These are phyloP conservation scores for Polyergus mexicanus DNA, from an alignment of 1,140 invertebrate genomes.

Conservation along the genomic window DNA sequence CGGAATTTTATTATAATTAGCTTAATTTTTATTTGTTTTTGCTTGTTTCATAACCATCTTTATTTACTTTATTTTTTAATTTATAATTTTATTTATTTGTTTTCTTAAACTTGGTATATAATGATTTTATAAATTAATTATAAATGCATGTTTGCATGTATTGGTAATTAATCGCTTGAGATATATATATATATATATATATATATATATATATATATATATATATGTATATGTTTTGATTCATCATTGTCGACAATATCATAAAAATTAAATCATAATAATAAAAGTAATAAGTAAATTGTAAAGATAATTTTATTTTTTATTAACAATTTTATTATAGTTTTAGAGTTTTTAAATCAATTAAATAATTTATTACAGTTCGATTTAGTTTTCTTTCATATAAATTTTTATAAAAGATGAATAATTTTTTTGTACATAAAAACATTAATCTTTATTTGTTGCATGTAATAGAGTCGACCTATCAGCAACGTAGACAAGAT, in stretches of 20 bases:
- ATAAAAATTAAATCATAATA: background rate
- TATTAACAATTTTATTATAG: slow-evolving; percentile 16
- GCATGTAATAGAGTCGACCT: slow-evolving; percentile 80
- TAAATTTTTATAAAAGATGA: background rate
- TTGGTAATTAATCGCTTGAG: background rate
- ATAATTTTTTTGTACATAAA: slow-evolving; percentile 42
- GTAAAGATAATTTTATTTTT: background rate
- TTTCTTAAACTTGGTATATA: background rate
- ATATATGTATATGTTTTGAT: background rate
- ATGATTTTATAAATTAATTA: background rate
- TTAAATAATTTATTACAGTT: slow-evolving; percentile 11
- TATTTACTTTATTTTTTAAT: background rate
- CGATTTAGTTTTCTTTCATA: slow-evolving; percentile 33
- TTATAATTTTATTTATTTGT: background rate
- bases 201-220: background rate
- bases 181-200: background rate
- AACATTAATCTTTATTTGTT: slow-evolving; percentile 76
- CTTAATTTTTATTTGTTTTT: too few relatives aligned
- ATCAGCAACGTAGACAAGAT: slow-evolving; percentile 71
- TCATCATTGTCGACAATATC: background rate
- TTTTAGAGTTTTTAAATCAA: slow-evolving; percentile 15
- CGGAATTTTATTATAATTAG: background rate
- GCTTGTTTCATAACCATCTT: background rate
- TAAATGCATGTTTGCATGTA: background rate
- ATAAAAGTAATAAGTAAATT: background rate